These are phyloP conservation scores for Corythaeola cristata DNA, from an alignment of 2,113 vertebrate genomes.

Conservation along the genomic window DNA sequence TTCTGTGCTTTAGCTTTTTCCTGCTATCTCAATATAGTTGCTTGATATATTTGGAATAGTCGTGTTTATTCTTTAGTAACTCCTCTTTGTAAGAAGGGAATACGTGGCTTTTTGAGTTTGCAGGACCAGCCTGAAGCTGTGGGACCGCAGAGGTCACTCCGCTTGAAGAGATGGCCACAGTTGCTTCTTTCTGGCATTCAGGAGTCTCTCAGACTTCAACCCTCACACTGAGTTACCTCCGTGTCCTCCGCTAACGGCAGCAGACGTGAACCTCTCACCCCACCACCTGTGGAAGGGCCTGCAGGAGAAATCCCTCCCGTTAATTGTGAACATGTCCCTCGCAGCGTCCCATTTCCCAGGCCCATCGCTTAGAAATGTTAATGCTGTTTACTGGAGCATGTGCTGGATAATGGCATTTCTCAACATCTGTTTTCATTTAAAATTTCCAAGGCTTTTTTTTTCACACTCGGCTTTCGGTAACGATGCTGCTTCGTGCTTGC, in stretches of 20 bases:
- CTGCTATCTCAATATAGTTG: fast-evolving
- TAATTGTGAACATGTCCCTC: not conserved
- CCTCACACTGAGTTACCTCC: not conserved
- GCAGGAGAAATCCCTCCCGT: no score
- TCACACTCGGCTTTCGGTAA: not conserved
- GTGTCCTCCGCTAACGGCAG: not conserved
- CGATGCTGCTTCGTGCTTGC: constrained; percentile 48
- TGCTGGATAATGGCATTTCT: constrained; percentile 20
- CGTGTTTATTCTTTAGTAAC: not conserved
- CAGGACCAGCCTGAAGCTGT: fast-evolving
- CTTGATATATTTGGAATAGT: not conserved
- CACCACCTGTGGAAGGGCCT: no score
- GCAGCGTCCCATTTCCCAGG: not conserved
- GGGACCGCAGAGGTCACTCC: not conserved
- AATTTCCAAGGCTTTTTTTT: not conserved
- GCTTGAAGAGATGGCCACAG: fast-evolving
- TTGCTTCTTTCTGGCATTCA: not conserved
- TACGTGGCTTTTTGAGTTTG: not conserved
- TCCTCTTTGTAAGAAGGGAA: not conserved
- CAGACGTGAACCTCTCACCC: not conserved
- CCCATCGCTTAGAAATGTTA: constrained; percentile 13
- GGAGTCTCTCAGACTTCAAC: not conserved
- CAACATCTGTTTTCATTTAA: constrained; percentile 61
- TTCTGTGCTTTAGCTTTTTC: not conserved
- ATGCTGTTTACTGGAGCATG: constrained; percentile 6